Conservation (phyloP, 2,888 invertebrate species). For the Drosophila pullipes region DNA sequence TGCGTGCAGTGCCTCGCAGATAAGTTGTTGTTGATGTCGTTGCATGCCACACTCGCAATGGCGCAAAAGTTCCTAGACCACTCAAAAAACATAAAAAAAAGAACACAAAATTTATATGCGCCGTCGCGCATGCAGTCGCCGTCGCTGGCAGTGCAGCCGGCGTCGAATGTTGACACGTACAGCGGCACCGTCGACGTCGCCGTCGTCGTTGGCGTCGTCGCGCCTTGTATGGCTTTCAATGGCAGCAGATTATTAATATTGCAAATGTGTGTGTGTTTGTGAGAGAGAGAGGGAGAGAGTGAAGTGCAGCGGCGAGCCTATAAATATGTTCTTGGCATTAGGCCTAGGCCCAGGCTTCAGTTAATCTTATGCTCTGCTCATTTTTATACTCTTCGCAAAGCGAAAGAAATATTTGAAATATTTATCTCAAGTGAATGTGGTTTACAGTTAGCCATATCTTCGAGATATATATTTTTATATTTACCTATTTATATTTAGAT, state of each 20-base stretch:
- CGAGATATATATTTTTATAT: neutral
- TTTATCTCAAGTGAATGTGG: neutral
- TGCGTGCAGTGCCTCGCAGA: slow-evolving; percentile 62
- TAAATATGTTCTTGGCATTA: slow-evolving; percentile 75
- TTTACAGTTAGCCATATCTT: neutral
- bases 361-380: slow-evolving; percentile 30
- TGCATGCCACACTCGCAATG: slow-evolving; percentile 79
- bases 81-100: slow-evolving; percentile 64
- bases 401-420: neutral
- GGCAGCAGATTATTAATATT: slow-evolving; percentile 81
- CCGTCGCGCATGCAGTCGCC: slow-evolving; percentile 76
- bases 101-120: slow-evolving; percentile 80
- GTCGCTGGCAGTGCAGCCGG: slow-evolving; percentile 54
- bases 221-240: slow-evolving; percentile 81
- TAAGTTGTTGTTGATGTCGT: slow-evolving; percentile 58
- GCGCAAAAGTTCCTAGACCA: slow-evolving; percentile 80
- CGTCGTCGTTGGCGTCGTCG: slow-evolving; percentile 48
- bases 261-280: slow-evolving; percentile 60
- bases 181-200: slow-evolving; percentile 28
- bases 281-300: slow-evolving; percentile 1
- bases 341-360: slow-evolving; percentile 59
- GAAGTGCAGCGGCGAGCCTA: slow-evolving; percentile 30
- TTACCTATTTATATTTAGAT: neutral
- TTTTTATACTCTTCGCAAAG: slow-evolving; percentile 4
- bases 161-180: slow-evolving; percentile 80